Evolutionary conservation across 2,797 vertebrate species (phyloP).

Genomic region (Brotogeris chrysoptera): DNA sequence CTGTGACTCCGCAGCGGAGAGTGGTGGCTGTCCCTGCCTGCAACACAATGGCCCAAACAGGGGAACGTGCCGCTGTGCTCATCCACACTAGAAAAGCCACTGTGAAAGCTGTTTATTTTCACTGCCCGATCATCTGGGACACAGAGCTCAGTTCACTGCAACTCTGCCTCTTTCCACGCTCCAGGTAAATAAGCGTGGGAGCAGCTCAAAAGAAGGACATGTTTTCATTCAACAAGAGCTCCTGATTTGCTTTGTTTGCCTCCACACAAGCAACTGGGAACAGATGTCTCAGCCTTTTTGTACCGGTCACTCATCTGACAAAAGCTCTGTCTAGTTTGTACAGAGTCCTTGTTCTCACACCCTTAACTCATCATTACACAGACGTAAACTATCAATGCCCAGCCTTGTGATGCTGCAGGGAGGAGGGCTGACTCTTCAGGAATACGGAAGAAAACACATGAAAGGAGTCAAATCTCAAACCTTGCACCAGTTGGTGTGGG

Average conservation of each 20-base stretch:
- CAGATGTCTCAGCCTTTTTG: constrained; percentile 20
- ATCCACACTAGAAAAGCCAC: accelerated
- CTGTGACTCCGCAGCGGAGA: accelerated
- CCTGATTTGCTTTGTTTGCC: background rate
- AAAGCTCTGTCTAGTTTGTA: background rate
- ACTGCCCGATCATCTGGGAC: background rate
- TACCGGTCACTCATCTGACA: constrained; percentile 34
- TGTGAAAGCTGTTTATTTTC: accelerated
- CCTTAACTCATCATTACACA: background rate
- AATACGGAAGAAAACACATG: background rate
- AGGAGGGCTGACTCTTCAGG: background rate
- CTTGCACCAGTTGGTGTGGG: background rate
- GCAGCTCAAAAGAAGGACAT: background rate
- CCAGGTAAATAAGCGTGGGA: background rate
- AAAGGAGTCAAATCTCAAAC: background rate
- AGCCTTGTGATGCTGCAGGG: background rate
- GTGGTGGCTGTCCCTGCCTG: background rate
- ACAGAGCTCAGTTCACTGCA: background rate
- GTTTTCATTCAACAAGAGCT: background rate
- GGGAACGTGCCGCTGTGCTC: background rate
- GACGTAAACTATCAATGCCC: background rate
- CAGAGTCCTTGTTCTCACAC: background rate
- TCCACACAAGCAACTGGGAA: background rate
- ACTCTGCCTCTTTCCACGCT: background rate
- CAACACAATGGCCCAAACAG: background rate